Evolutionary conservation across 2,797 vertebrate species (phyloP).

Genomic region (Sebastes hopkinsi): DNA sequence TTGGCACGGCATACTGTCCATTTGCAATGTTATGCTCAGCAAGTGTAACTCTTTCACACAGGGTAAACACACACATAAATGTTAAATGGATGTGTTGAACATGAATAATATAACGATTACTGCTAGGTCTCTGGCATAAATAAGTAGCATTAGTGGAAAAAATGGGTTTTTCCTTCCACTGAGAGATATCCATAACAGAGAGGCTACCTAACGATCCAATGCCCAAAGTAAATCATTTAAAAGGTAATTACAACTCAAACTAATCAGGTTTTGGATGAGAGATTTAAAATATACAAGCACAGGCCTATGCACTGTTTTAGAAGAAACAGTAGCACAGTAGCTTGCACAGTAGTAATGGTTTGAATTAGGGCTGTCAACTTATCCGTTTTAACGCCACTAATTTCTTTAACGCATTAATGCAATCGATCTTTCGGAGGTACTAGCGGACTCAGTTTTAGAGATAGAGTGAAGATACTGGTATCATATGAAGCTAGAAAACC

Average conservation of each 20-base stretch:
- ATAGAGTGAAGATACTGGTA: no score
- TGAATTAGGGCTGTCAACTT: conserved; percentile 16
- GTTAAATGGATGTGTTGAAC: neutral
- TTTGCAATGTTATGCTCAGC: conserved; percentile 15
- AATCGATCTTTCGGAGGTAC: no score
- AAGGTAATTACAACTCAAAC: neutral
- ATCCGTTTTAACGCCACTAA: no score
- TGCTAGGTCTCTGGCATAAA: neutral
- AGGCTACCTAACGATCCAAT: neutral
- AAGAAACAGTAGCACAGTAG: neutral
- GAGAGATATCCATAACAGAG: neutral
- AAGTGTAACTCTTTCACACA: neutral
- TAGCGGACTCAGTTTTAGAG: no score
- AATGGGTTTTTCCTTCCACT: neutral
- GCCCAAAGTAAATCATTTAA: neutral
- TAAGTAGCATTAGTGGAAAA: neutral
- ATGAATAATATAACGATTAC: neutral
- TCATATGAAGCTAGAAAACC: no score
- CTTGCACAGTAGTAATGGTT: neutral
- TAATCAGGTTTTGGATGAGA: neutral
- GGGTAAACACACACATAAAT: conserved; percentile 19
- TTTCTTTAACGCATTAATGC: no score
- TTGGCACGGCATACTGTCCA: conserved; percentile 32
- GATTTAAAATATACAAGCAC: neutral
- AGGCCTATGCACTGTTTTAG: neutral